Evolutionary conservation across 2,797 vertebrate species (phyloP), one percentile per base, ranked within the genome.

Genomic region (Simalia tracyae): DNA sequence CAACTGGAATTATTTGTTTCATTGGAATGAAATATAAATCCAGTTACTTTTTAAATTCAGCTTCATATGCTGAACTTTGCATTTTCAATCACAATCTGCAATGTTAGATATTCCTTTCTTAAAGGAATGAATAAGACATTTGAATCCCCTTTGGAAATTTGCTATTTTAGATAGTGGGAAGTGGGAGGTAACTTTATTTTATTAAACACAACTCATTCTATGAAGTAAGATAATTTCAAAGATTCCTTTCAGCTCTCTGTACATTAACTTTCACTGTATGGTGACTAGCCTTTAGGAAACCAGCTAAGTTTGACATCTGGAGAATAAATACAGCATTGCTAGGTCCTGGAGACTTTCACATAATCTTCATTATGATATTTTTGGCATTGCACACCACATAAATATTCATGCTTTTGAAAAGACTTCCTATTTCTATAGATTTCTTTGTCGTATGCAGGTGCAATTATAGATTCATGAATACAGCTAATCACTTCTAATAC

Each of bases 291-390:
- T 89, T 89, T 92, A 59, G 76, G 64, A 93, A 96, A 91, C 91
- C 92, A 88, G 84, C 63, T 91, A 89, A 92, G 61, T 95, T 95
- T 93, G 93, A 92, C 91, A 94, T 90, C 92, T 94, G 95, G 84
- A 94, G 93, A 91, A 91, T 92, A 86, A 96, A 93, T 60, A 17
- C 72, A 61, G 22, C 54, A 93, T 88, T 86, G 24, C 72, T 93
- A 57, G 89, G 94, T 96, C 88, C 59, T 89, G 90, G 87, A 94
- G 90, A 93, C 89, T 94, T 94, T 92, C 60, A 94, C 89, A 95
- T 94, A 95, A 96, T 95, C 95, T 96, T 96, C 94, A 96, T 96
- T 96, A 89, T 94, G 94, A 89, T 96, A 95, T 96, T 96, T 96
- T 92, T 96, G 95, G 94, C 89, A 94, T 91, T 61, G 84, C 60